Conservation (phyloP, 2,113 vertebrate species). For the Odobenus rosmarus region DNA sequence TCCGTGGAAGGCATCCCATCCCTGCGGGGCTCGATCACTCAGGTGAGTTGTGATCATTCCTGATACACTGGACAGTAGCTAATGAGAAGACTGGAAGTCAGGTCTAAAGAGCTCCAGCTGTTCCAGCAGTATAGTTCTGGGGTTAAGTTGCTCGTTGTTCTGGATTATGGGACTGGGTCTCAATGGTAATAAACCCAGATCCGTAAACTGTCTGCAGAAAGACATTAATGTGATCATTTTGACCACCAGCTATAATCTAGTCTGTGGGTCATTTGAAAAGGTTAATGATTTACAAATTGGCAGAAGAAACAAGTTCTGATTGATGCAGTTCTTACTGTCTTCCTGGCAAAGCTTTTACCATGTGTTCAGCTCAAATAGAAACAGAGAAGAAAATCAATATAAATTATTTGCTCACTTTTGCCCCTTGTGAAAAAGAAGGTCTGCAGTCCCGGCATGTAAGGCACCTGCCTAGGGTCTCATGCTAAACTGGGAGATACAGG, state of each 20-base stretch:
- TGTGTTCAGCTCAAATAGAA: conserved; percentile 26
- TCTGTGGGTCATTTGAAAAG: conserved; percentile 4
- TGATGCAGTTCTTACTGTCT: neutral
- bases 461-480: neutral
- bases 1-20: conserved; percentile 89
- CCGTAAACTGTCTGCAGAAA: neutral
- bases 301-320: neutral
- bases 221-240: neutral
- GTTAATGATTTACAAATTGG: neutral
- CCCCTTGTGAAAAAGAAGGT: neutral
- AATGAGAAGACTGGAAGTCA: neutral
- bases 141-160: neutral
- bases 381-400: conserved; percentile 35
- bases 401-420: neutral
- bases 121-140: neutral
- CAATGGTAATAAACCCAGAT: neutral
- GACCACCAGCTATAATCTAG: neutral
- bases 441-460: neutral
- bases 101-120: neutral
- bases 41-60: conserved; percentile 85
- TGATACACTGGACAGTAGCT: accelerated
- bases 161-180: neutral
- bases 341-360: conserved; percentile 1
- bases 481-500: neutral
- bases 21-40: conserved; percentile 95